Evolutionary conservation across 2,113 vertebrate genomes (phyloP).

Genomic region (Emydocephalus ijimae): DNA sequence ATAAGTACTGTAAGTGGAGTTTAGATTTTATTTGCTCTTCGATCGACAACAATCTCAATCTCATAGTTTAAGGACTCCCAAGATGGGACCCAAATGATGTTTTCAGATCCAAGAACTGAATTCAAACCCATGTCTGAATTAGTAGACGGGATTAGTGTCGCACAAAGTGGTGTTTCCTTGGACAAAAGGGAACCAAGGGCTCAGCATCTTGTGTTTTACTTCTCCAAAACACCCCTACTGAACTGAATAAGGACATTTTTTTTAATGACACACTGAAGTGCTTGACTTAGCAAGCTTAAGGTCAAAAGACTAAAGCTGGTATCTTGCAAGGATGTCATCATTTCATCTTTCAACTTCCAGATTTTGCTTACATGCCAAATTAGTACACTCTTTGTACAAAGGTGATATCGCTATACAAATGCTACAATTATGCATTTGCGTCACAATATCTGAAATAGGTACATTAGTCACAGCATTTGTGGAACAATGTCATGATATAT

Average conservation of each 20-base stretch:
- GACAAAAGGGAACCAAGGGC: not conserved
- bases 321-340: not conserved
- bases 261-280: not conserved
- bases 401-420: not conserved
- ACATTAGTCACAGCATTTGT: not conserved
- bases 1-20: not conserved
- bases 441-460: not conserved
- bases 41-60: not conserved
- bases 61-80: not conserved
- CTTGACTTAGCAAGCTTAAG: not conserved
- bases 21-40: not conserved
- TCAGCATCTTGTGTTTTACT: not conserved
- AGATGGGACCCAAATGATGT: not conserved
- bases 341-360: not conserved
- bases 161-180: not conserved
- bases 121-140: not conserved
- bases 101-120: not conserved
- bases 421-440: not conserved
- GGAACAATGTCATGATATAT: not conserved
- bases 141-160: not conserved
- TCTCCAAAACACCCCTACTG: not conserved
- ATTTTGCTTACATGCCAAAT: not conserved
- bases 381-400: not conserved
- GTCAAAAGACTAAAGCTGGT: not conserved
- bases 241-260: not conserved